Evolutionary conservation across 1,140 invertebrate genomes (phyloP).

Genomic region (Anagrus nilaparvatae): DNA sequence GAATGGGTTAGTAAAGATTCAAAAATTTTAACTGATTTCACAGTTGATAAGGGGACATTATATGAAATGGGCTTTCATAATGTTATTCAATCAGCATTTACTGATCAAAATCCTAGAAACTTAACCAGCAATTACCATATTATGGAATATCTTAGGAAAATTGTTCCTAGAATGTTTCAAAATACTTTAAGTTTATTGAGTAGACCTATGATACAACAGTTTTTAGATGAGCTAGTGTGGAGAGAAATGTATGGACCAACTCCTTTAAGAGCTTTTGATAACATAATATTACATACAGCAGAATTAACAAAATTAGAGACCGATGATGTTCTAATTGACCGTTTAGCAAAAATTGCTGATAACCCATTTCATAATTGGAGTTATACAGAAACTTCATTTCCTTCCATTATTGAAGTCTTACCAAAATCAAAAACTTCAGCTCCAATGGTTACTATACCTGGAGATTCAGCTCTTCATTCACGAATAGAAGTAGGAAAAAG

Average conservation of each 20-base stretch:
- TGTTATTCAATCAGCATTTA: conserved; percentile 53
- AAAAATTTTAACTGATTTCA: conserved; percentile 68
- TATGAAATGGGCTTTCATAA: conserved; percentile 66
- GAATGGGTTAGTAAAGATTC: conserved; percentile 70
- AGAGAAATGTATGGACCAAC: conserved; percentile 63
- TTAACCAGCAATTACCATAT: conserved; percentile 62
- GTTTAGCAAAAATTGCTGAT: conserved; percentile 54
- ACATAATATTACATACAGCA: conserved; percentile 65
- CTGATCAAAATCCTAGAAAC: conserved; percentile 49
- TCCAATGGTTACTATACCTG: conserved; percentile 18
- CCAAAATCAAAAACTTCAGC: neutral
- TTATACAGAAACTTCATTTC: conserved; percentile 35
- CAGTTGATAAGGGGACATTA: conserved; percentile 68
- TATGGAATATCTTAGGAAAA: conserved; percentile 76
- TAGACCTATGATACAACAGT: conserved; percentile 77
- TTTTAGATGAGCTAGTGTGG: conserved; percentile 80
- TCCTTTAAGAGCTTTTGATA: conserved; percentile 67
- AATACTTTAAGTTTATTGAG: conserved; percentile 75
- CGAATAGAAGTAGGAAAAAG: conserved; percentile 1
- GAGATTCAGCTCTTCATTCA: conserved; percentile 15
- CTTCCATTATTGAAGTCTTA: neutral
- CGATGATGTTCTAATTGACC: conserved; percentile 41
- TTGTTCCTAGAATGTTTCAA: conserved; percentile 83
- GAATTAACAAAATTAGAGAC: conserved; percentile 60
- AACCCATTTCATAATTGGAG: conserved; percentile 77